Percentiles rank a stretch among this genome's conserved stretches.
phyloP scores from a whole-genome alignment of 2,888 invertebrate genomes.

The Stictocephala bisonia region DNA sequence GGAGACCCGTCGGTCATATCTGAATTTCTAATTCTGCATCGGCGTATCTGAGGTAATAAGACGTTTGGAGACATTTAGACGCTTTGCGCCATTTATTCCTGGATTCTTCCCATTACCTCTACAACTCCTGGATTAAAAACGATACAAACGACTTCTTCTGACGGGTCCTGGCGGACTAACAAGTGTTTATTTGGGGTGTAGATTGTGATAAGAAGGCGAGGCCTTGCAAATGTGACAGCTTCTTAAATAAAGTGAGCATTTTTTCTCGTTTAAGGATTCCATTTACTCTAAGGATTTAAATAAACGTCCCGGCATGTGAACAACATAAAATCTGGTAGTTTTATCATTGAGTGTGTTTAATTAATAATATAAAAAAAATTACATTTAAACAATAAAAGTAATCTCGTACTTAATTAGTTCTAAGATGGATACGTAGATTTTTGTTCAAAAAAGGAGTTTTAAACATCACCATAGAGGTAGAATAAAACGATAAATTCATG shows the following conservation, averaged over 20 bases:
- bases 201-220: slow-evolving; percentile 27
- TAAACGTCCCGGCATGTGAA: too few species aligned
- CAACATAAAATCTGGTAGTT: too few species aligned
- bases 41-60: slow-evolving; percentile 48
- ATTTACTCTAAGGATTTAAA: too few species aligned
- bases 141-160: slow-evolving; percentile 20
- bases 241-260: slow-evolving; percentile 5
- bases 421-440: too few species aligned
- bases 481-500: too few species aligned
- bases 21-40: slow-evolving; percentile 56
- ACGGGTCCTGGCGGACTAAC: slow-evolving; percentile 17
- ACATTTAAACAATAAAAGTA: too few species aligned
- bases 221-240: slow-evolving; percentile 13
- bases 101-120: slow-evolving; percentile 42
- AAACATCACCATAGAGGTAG: too few species aligned
- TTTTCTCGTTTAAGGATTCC: slow-evolving; percentile 33
- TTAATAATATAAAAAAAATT: too few species aligned
- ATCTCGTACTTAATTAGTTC: too few species aligned
- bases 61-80: slow-evolving; percentile 46
- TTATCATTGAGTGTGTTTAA: too few species aligned
- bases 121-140: too few species aligned
- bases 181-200: slow-evolving; percentile 28
- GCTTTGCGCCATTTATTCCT: slow-evolving; percentile 49
- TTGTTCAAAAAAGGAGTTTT: too few species aligned
- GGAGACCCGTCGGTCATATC: slow-evolving; percentile 48